Base-by-base conservation (phyloP, 1,140 invertebrate species). In the Calephelis virginiensis region DNA sequence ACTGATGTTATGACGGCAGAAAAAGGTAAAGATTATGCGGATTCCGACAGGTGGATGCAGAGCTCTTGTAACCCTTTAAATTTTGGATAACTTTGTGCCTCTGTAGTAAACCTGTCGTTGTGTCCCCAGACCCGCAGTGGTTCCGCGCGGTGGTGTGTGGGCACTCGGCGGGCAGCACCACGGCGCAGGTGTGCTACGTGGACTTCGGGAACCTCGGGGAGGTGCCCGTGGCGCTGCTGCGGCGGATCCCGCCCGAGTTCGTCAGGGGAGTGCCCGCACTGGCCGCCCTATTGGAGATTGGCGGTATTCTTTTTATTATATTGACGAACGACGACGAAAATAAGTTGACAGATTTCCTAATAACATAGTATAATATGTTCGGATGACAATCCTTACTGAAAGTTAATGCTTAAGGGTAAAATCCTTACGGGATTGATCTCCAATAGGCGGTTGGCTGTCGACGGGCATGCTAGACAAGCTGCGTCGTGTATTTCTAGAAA, bases 211-310 rank as follows among this genome's bases (percentile, higher is more conserved):
- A 78, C 67, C 10, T 85, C n/a, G 72, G 50, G 3, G 48, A 8
- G 0, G 74, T 86, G 8, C 68, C 77, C 0, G 74, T 80, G 8
- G 2, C 28, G 0, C 0, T 8, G 0, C 8, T 89, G 7, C 64
- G 86, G 40, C 83, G 85, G 73, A 83, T 85, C 76, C 28, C 83
- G 65, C 79, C 82, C 0, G 85, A 86, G 37, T 86, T 89, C 56
- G 71, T 77, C 7, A 8, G n/a, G 0, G 78, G 59, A 0, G 38
- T 72, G 46, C 86, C 86, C 0, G 80, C 76, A 12, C 37, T 83
- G 7, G 76, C 76, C 2, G 38, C 47, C 10, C 68, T 76, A 7
- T 5, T 82, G 0, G 77, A 83, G 48, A 80, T 89, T 3, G 50
- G 61, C 64, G 81, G 86, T 89, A 43, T 43, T 8, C 40, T 43